Base-by-base conservation (phyloP, 2,113 vertebrate species). In the Tamias sibiricus region DNA sequence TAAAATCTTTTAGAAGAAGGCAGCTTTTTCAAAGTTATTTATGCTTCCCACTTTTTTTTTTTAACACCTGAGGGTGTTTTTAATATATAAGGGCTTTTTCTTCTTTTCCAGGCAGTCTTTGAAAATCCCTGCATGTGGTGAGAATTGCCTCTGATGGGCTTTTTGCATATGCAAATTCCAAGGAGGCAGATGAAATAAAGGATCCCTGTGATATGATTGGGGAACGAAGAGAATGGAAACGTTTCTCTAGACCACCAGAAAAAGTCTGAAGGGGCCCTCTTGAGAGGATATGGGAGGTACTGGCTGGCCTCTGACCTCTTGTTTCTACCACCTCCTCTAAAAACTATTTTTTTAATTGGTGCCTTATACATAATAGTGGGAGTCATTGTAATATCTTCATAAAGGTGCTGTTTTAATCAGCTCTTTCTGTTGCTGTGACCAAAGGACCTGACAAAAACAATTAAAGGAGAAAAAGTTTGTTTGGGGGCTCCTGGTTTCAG, bases 1-100 rank as follows among this genome's bases (percentile, higher is more conserved):
- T 86, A 69, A 84, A 62, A 77, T 76, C 64, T 96, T n/a, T 95
- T 94, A 64, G 72, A 90, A 71, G 30, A 75, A 95, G 69, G 71
- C 22, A 95, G 40, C 14, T 87, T 93, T 95, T 90, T 89, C 69
- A 75, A 95, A 95, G 83, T 75, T 84, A 90, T 52, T 81, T 94
- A 91, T 96, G 89, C 79, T 87, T 95, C 68, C 30, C n/a, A 96
- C 30, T 42, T 59, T 22, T 79, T 89, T 94, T 82, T 89, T 75
- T 91, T 37, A 91, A 72, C 40, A 87, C 49, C 88, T 24, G 66
- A 71, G n/a, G 47, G 35, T 71, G 32, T 52, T 52, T 52, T 40
- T 42, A 54, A 74, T 42, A 81, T 37, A 66, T 13, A 47, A 64
- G 37, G 57, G 57, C 35, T n/a, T 69, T 16, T 94, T 76, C 35